A percentile compares a stretch with the other conserved stretches of the same genome.
These are phyloP conservation scores for Amblyraja radiata DNA, from an alignment of 2,797 vertebrate genomes.

Conservation along the genomic window DNA sequence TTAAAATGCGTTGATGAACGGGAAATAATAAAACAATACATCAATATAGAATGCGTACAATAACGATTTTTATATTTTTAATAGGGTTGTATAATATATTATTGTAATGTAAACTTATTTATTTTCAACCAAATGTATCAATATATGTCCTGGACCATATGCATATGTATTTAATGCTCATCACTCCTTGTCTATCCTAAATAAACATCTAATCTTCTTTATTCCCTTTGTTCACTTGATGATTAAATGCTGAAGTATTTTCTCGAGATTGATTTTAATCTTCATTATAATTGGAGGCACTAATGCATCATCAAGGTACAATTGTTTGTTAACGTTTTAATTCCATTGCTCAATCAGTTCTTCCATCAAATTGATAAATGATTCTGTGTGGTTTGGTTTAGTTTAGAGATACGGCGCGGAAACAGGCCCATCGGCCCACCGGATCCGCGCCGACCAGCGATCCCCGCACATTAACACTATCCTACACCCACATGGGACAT, in stretches of 20 bases:
- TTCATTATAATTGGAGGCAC: neutral
- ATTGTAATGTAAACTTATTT: neutral
- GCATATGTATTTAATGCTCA: neutral
- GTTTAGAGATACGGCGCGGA: no score
- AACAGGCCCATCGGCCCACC: no score
- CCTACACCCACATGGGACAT: no score
- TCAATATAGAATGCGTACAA: constrained; percentile 12
- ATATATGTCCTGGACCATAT: neutral
- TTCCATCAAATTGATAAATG: neutral
- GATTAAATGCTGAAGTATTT: neutral
- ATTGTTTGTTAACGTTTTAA: neutral
- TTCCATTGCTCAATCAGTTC: neutral
- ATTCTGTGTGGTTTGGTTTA: no score
- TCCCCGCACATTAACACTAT: no score
- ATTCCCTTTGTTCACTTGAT: neutral
- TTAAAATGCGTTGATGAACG: neutral
- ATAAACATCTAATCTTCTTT: constrained; percentile 2
- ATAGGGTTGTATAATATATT: neutral
- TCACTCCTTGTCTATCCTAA: neutral
- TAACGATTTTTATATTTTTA: constrained; percentile 20
- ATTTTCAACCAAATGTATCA: neutral
- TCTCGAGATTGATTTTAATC: neutral
- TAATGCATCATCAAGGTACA: neutral
- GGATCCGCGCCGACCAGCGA: no score
- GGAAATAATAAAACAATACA: neutral